phyloP scores from a whole-genome alignment of 1,140 invertebrate species.

The Trinorchestia longiramus region DNA sequence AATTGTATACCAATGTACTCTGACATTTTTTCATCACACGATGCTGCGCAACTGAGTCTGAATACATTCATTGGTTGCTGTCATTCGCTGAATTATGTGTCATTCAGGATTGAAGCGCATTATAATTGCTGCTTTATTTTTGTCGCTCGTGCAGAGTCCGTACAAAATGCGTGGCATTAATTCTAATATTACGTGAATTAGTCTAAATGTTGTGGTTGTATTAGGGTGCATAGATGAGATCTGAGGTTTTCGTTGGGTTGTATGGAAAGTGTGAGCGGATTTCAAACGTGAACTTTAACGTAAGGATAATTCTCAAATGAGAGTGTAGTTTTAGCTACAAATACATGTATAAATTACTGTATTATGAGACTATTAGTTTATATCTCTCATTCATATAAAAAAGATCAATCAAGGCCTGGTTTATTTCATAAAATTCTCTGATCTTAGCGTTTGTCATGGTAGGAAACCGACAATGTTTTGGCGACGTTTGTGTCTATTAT shows the following conservation, averaged over 20 bases:
- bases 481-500: neutral
- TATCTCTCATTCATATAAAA: neutral
- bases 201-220: no score
- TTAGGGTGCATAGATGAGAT: no score
- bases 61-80: no score
- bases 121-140: neutral
- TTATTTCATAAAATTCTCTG: neutral
- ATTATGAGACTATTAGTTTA: neutral
- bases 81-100: neutral
- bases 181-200: neutral
- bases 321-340: neutral
- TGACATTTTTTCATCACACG: no score
- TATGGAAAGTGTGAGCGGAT: no score
- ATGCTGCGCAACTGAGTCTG: no score
- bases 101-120: neutral
- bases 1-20: no score
- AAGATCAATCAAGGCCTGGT: neutral
- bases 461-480: neutral
- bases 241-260: no score
- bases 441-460: neutral
- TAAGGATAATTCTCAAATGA: neutral
- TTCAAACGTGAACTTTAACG: neutral
- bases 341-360: neutral
- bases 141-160: neutral
- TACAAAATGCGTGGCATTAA: neutral